phyloP scores from a whole-genome alignment of 2,797 vertebrate genomes.

The Graptemys geographica region DNA sequence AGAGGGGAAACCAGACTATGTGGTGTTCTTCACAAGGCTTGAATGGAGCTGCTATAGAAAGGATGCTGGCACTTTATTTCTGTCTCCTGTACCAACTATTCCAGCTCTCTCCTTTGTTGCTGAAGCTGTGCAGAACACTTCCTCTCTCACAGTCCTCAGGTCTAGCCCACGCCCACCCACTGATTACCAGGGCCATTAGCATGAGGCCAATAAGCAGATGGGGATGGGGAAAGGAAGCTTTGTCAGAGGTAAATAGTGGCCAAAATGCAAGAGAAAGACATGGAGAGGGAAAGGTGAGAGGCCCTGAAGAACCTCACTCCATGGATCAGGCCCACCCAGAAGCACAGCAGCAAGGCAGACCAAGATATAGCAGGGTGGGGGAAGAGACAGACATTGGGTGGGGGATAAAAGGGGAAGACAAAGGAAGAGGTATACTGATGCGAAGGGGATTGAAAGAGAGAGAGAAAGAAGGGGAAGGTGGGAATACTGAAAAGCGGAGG shows the following conservation, averaged over 20 bases:
- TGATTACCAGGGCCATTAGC: background rate
- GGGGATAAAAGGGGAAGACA: background rate
- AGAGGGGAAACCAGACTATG: rapidly evolving
- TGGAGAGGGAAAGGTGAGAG: background rate
- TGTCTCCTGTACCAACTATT: background rate
- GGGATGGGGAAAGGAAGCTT: background rate
- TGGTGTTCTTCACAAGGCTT: background rate
- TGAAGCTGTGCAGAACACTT: background rate
- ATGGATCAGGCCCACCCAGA: background rate
- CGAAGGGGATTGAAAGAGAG: background rate
- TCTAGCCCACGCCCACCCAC: background rate
- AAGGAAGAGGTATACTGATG: background rate
- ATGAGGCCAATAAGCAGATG: background rate
- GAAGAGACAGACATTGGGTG: background rate
- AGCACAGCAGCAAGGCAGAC: background rate
- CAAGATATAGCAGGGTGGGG: background rate
- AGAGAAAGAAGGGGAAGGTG: background rate
- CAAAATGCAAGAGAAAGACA: background rate
- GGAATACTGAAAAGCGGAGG: background rate
- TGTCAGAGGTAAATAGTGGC: background rate
- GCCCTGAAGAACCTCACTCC: background rate
- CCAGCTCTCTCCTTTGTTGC: background rate
- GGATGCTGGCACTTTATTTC: background rate
- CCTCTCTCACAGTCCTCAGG: rapidly evolving
- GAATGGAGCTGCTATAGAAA: background rate